Evolutionary conservation across 2,797 vertebrate species (phyloP), one percentile per base, ranked within the genome.

Genomic region (Zonotrichia albicollis): DNA sequence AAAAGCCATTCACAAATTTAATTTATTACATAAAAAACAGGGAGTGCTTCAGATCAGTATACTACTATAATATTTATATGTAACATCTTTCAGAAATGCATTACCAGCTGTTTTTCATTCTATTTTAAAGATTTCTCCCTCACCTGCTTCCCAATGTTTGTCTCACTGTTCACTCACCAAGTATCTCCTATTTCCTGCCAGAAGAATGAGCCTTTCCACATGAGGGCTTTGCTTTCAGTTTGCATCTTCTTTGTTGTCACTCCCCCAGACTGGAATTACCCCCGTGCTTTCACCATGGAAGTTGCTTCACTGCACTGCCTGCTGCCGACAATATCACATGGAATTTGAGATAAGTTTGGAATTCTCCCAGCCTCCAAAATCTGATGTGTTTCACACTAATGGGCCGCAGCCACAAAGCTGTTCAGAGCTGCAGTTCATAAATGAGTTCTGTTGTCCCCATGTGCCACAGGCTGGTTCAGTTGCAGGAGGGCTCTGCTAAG

Each of bases 391-490:
- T 54, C 26, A 66, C 29, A 8, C 36, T 20, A 46, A 20, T 3
- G 16, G 27, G 32, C 45, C 3, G 5, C 5, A 2, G 72, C 67
- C 54, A 2, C 29, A 17, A 13, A 5, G 14, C 57, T 5, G 1
- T 3, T 72, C 64, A 40, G 40, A 62, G 83, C 60, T 83, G 45
- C 67, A n/a, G 60, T 5, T n/a, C 23, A 12, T 21, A 30, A 50
- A 46, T 8, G 6, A 54, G 34, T 66, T 61, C 38, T n/a, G 5
- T 10, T 50, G 67, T 78, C n/a, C 71, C 17, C 32, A 4, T 26
- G 34, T 54, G 29, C 53, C 51, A 23, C 3, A 0, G 16, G 6
- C 23, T 84, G 30, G 25, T 45, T 68, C 67, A 66, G 54, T 19
- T 51, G 54, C n/a, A 75, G 71, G 27, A 18, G 45, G 6, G 32